Conservation (phyloP, 2,797 vertebrate species). For the Arremon brunneinucha region DNA sequence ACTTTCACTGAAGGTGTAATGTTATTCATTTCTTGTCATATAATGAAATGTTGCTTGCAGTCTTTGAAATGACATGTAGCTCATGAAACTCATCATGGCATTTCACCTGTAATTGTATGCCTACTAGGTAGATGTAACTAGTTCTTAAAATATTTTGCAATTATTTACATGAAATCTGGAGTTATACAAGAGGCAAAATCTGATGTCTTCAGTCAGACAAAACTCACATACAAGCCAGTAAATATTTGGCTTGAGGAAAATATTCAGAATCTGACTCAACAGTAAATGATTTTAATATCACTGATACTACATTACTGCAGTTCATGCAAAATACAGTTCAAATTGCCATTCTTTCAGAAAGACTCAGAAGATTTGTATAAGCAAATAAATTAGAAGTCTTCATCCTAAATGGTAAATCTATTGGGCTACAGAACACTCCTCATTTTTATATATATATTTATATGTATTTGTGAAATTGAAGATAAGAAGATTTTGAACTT, state of each 20-base stretch:
- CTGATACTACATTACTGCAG: neutral
- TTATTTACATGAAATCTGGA: neutral
- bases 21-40: neutral
- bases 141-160: neutral
- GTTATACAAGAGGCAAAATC: neutral
- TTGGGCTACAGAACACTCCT: neutral
- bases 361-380: neutral
- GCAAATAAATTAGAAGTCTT: neutral
- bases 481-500: constrained; percentile 6
- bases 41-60: neutral
- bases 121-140: neutral
- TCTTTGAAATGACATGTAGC: neutral
- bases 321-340: neutral
- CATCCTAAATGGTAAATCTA: neutral
- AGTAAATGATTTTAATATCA: neutral
- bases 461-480: neutral
- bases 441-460: neutral
- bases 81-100: neutral
- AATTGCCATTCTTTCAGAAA: neutral
- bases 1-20: neutral
- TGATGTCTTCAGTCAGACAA: neutral
- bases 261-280: neutral
- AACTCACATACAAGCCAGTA: neutral
- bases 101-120: neutral
- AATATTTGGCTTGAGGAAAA: neutral